Base-by-base conservation (phyloP, 2,797 vertebrate genomes). In the Hippopotamyrus pictus region DNA sequence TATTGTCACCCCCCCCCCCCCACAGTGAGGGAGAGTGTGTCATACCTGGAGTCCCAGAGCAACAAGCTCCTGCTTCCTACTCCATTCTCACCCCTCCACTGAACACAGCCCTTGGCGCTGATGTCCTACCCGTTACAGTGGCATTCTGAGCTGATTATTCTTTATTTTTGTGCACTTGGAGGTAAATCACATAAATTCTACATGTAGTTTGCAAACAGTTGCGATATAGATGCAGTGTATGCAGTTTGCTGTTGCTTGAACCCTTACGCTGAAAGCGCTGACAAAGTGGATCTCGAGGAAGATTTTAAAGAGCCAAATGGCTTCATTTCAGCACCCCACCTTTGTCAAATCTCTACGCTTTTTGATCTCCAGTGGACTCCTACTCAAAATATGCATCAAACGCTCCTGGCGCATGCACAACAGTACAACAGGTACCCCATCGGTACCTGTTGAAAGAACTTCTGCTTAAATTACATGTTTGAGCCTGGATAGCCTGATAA, bases 21-120 rank as follows among this genome's bases (percentile, higher is more conserved):
- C 94, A 89, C 93, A 98, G 98, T 98, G 91, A 95, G 96, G 0
- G 94, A 96, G 92, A 97, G 97, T 1, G 96, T 96, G n/a, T 90
- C 48, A 86, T 96, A 97, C 90, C 94, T 99, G 90, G 94, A 95
- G 9, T 95, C 96, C 12, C 98, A 99, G 93, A 91, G 93, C 91
- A 99, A 96, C 57, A 91, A 95, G 89, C 96, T 99, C 88, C 93
- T 99, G 93, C 93, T 97, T 87, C 97, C 98, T 3, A 91, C 95
- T n/a, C 53, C 92, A 0, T 99, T 96, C 93, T 99, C 98, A 0
- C 98, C 97, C 0, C 90, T 98, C 82, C 98, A 98, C 91, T 98
- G 82, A 94, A 17, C 19, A 1, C 37, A 37, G 29, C 12, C 65
- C 65, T 12, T 17, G 29, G 65, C 1, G 4, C 65, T 17, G 29